Evolutionary conservation across 2,113 vertebrate species (phyloP), one percentile per base, ranked within the genome.

Genomic region (Corythoichthys haematopterus): DNA sequence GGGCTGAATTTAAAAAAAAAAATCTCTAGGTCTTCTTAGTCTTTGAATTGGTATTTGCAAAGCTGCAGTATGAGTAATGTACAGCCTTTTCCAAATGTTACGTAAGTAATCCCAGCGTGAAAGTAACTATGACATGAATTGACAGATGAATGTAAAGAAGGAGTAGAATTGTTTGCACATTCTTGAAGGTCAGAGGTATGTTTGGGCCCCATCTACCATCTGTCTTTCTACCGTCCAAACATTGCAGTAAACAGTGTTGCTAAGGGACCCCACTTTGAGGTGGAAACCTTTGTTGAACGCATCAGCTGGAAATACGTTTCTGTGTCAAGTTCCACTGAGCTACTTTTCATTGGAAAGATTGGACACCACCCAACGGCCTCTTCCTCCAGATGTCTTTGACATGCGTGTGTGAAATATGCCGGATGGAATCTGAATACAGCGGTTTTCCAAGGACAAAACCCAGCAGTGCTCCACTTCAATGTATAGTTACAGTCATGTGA

Each of bases 361-460:
- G 59, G 60, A 46, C 43, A n/a, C n/a, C 60, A 4, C 5, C 11
- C 38, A 3, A 9, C 2, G 8, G 58, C 3, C n/a, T 40, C 38
- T 43, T 45, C 60, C n/a, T 46, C 60, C 60, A 62, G 43, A 46
- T 62, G 43, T 62, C 60, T 62, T 62, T 13, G 43, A 12, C 60
- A 5, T 33, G 38, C 38, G 10, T 13, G 38, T 20, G 16, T 43
- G 3, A 61, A 61, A 61, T 43, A 61, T 43, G 40, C 60, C 28
- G 11, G 1, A 33, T 13, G 59, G 3, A 61, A 61, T n/a, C 16
- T 10, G 57, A 59, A 36, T 16, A 36, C 57, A 6, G 57, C 36
- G 16, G 15, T 59, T 16, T 15, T 11, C 16, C n/a, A 38, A 61
- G 38, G 38, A 43, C 38, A 20, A 16, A 1, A 7, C 59, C 11